These are phyloP conservation scores for Dipodomys ordii DNA, from an alignment of 2,113 vertebrate genomes.

Conservation along the genomic window DNA sequence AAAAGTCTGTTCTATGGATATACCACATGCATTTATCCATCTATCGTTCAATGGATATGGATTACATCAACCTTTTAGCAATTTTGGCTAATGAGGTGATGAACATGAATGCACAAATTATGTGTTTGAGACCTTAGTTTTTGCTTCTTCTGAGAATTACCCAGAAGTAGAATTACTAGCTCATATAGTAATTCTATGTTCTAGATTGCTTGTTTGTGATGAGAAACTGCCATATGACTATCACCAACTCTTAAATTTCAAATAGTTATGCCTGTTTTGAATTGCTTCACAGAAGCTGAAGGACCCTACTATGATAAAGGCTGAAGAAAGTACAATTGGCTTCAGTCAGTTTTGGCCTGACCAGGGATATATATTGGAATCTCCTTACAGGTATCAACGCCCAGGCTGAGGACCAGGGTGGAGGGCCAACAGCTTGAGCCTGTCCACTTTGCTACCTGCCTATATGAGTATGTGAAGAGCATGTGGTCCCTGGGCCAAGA, in stretches of 20 bases:
- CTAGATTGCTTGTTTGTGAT: background rate
- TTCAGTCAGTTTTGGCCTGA: background rate
- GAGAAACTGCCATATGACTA: background rate
- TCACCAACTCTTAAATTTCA: background rate
- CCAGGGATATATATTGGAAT: no score
- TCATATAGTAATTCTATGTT: background rate
- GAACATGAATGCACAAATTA: background rate
- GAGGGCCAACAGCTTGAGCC: constrained; percentile 49
- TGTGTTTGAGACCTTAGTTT: background rate
- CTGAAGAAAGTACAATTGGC: background rate
- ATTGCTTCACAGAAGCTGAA: background rate
- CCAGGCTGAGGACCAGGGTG: background rate
- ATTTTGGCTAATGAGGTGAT: background rate
- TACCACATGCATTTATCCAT: background rate
- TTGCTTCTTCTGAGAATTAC: background rate
- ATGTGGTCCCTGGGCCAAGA: background rate
- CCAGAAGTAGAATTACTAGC: background rate
- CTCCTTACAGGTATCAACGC: background rate
- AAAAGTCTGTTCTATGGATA: background rate
- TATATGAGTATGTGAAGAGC: background rate
- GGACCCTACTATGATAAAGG: background rate
- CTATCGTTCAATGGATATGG: background rate
- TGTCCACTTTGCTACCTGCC: background rate
- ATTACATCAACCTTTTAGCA: background rate
- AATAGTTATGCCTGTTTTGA: background rate